Evolutionary conservation across 2,888 invertebrate genomes (phyloP), one percentile per base, ranked within the genome.

Genomic region (Scrobipalpa costella): DNA sequence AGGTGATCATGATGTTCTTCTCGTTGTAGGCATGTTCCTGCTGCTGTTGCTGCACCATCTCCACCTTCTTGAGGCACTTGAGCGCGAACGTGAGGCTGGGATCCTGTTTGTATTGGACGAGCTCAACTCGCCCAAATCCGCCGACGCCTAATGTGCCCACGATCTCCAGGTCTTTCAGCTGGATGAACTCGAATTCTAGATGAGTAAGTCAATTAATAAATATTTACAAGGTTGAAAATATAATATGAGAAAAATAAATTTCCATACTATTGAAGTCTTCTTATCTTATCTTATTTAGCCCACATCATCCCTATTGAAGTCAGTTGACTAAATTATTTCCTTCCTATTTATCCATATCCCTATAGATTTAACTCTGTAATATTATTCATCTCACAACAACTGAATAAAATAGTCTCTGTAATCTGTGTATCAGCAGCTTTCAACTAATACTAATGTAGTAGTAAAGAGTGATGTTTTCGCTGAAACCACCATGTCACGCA

Each of bases 91-190:
- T 93, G 11, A 92, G 75, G 71, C 92, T 85, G 40, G 86, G 86
- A 63, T 93, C 85, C 0, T 90, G 90, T 61, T 92, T 91, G 75
- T 94, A 93, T 34, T 92, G 92, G 19, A 95, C 95, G 66, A 97
- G 89, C 78, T 97, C 97, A 0, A 98, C 98, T 1, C 97, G 93
- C 0, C 98, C 98, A 78, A 98, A 98, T 1, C 98, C 98, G 6
- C 98, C 98, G 13, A 98, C 96, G 0, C 98, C 98, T 70, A 98
- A 92, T 0, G 98, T 98, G 21, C 96, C 96, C 17, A 97, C 92
- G 66, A 95, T 94, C 74, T 96, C 95, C 70, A 99, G 89, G 75
- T 98, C 96, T 33, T 93, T 93, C 57, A 98, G 86, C 63, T 94
- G 92, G 34, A 98, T 92, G 67, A 94, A 93, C 33, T 93, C 93